A percentile compares a stretch with the other conserved stretches of the same genome.
phyloP scores from a whole-genome alignment of 1,140 invertebrate species.

The Drosophila bocqueti region DNA sequence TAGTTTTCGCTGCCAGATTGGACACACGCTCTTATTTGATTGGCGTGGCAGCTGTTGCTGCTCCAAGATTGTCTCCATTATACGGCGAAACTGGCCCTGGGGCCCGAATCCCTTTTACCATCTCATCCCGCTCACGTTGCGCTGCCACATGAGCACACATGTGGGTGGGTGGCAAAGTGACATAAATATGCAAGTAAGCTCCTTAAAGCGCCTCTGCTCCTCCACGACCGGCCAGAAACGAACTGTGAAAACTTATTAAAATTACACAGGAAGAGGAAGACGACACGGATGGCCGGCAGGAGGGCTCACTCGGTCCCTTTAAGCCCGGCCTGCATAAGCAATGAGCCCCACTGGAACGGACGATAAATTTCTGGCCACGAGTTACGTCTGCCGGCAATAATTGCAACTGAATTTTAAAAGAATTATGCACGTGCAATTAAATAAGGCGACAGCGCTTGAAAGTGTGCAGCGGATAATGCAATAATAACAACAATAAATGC shows the following conservation, averaged over 20 bases:
- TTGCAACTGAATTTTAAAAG: constrained; percentile 80
- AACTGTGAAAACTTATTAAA: constrained; percentile 74
- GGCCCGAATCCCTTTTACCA: constrained; percentile 13
- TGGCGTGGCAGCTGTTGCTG: constrained; percentile 34
- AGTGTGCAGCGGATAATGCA: constrained; percentile 69
- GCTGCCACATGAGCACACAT: constrained; percentile 1
- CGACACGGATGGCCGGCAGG: constrained; percentile 1
- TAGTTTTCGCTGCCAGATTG: constrained; percentile 31
- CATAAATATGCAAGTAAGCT: constrained; percentile 81
- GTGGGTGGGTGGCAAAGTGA: constrained; percentile 42
- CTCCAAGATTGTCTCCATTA: constrained; percentile 28
- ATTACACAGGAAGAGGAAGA: constrained; percentile 46
- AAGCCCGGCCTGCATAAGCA: constrained; percentile 73
- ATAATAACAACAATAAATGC: constrained; percentile 77
- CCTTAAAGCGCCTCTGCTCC: constrained; percentile 57
- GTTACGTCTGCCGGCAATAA: constrained; percentile 50
- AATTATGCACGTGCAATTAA: constrained; percentile 83
- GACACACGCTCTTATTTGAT: constrained; percentile 16
- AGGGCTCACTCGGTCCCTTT: constrained; percentile 31
- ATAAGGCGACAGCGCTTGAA: constrained; percentile 63
- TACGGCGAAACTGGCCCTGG: constrained; percentile 58
- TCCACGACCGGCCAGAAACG: constrained; percentile 13
- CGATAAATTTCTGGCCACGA: constrained; percentile 70
- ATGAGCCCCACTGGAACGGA: constrained; percentile 56
- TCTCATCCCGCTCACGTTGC: neutral